Conservation (phyloP, 2,888 invertebrate genomes). For the Andrena bucephala region DNA sequence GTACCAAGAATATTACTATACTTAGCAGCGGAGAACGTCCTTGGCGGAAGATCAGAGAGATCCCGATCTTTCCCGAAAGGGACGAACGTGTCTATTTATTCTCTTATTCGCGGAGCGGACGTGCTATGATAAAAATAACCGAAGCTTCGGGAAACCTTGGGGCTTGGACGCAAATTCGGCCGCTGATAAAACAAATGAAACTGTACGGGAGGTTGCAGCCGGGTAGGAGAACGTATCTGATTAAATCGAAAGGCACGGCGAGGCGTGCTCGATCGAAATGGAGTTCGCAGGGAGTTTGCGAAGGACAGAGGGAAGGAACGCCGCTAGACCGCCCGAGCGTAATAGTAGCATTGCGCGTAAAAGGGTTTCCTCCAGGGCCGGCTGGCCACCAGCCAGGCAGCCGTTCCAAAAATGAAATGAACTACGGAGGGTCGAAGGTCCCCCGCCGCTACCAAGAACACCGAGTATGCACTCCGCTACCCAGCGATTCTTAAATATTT, state of each 20-base stretch:
- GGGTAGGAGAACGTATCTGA: constrained; percentile 1
- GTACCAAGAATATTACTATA: neutral
- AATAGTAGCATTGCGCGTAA: constrained; percentile 10
- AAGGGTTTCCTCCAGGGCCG: constrained; percentile 16
- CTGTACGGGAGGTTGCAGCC: neutral
- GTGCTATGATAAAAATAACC: constrained; percentile 30
- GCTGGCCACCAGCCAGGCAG: neutral
- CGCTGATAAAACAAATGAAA: constrained; percentile 35
- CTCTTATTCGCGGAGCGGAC: constrained; percentile 5
- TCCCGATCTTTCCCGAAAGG: neutral
- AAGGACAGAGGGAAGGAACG: neutral
- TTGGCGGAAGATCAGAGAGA: neutral
- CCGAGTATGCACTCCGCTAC: neutral
- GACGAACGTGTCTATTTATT: constrained; percentile 17
- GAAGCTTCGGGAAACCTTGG: neutral
- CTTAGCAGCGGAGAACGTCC: neutral
- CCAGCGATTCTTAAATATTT: constrained; percentile 19
- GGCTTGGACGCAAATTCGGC: constrained; percentile 22
- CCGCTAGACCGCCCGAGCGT: neutral
- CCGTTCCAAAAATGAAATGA: neutral
- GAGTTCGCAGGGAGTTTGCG: neutral
- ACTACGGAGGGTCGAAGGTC: neutral
- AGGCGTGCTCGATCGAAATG: constrained; percentile 12
- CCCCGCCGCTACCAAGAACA: neutral
- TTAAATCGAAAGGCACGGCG: neutral